Conservation (phyloP, 2,113 vertebrate genomes). For the Narcine bancroftii region DNA sequence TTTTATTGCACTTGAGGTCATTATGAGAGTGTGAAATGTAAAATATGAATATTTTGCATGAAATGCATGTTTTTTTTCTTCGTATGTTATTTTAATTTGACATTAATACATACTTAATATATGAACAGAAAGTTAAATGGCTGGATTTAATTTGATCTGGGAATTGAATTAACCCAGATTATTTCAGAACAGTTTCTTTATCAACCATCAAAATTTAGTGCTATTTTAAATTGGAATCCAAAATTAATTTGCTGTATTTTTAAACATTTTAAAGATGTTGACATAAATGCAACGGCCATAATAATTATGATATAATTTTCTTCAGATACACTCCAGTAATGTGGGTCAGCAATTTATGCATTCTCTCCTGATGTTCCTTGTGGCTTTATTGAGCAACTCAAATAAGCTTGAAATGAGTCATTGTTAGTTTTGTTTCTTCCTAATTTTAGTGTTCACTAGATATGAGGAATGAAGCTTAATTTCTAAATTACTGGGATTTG, state of each 20-base stretch:
- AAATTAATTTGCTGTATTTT: neutral
- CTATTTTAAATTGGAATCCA: neutral
- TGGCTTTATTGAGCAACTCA: neutral
- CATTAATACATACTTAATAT: neutral
- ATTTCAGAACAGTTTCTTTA: neutral
- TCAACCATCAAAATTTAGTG: neutral
- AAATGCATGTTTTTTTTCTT: neutral
- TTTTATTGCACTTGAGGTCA: neutral
- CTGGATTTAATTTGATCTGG: neutral
- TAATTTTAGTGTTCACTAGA: neutral
- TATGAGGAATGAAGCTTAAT: neutral
- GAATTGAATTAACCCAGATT: neutral
- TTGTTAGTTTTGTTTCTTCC: neutral
- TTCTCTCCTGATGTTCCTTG: neutral
- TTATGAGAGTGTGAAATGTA: neutral
- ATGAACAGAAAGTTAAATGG: neutral
- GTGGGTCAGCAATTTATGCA: neutral
- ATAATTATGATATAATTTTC: neutral
- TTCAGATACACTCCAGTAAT: neutral
- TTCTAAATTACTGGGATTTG: neutral
- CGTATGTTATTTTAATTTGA: neutral
- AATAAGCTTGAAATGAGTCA: neutral
- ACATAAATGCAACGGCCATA: neutral
- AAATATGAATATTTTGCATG: neutral
- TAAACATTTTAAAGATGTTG: neutral